Evolutionary conservation across 1,140 invertebrate species (phyloP), one percentile per base, ranked within the genome.

Genomic region (Yoshiicerus persimilis): DNA sequence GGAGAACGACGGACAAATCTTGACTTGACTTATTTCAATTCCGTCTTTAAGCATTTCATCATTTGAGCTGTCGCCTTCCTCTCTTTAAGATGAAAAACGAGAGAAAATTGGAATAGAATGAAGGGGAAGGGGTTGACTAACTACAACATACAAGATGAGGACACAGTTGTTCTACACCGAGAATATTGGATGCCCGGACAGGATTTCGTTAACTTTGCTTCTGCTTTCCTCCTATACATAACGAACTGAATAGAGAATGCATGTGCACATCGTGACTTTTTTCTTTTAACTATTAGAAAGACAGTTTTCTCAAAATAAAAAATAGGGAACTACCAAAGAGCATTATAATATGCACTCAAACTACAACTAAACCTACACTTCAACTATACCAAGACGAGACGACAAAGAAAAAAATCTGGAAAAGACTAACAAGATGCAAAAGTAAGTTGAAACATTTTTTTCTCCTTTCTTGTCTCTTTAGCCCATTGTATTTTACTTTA

Each of bases 351-450:
- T 36, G 75, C 34, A 80, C 75, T 80, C 75, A 70, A 70, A 66
- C 25, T 66, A 70, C 66, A 16, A 70, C 25, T 30, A 30, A 32
- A 77, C 75, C 25, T 30, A 30, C 75, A 77, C 75, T 80, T 34
- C 30, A 36, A 80, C 4, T 80, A 80, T 23, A 77, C 11, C 16
- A 66, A 32, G 30, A 77, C 64, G 30, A 80, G 75, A 34, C 75
- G 32, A 20, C 34, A 80, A 80, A 80, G 75, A 38, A 32, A 80
- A 80, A 80, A 80, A 80, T 80, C 75, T 80, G 16, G 30, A 80
- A 80, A 80, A 34, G 75, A 80, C 75, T 80, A 80, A 80, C 75
- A 80, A 80, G 75, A 80, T 80, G 75, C 75, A 80, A 80, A 80
- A 38, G 75, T 80, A 80, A 80, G 75, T 80, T 80, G 34, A 80